Conservation (phyloP, 2,113 vertebrate species). For the Syngnathus typhle region DNA sequence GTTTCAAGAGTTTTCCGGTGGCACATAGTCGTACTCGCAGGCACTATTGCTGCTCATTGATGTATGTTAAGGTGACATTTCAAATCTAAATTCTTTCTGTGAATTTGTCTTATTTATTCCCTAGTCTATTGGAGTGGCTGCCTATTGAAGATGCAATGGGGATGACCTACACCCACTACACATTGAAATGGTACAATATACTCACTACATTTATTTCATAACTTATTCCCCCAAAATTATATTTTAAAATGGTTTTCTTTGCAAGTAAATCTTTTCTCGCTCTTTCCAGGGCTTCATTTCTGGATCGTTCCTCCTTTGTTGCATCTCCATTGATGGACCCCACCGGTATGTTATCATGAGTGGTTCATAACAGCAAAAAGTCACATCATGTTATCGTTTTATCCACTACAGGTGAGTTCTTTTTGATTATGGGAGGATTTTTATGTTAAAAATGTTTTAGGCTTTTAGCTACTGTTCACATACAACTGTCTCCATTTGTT, state of each 20-base stretch:
- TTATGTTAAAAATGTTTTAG: background rate
- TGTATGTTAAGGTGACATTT: background rate
- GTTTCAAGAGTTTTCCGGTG: background rate
- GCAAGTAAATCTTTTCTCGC: background rate
- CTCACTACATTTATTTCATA: too few relatives aligned
- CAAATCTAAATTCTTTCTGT: background rate
- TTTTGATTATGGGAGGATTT: background rate
- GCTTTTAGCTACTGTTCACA: background rate
- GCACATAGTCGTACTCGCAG: background rate
- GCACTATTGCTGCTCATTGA: background rate
- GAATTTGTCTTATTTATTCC: background rate
- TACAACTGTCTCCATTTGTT: background rate
- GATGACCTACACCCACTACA: too few relatives aligned
- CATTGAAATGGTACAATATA: too few relatives aligned
- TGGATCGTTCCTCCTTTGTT: background rate
- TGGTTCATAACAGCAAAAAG: background rate
- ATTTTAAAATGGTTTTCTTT: too few relatives aligned
- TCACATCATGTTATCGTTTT: background rate
- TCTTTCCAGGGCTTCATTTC: background rate
- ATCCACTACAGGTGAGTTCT: background rate
- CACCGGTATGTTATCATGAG: background rate
- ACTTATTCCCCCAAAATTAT: too few relatives aligned
- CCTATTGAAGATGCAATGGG: too few relatives aligned
- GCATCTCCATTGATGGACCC: background rate
- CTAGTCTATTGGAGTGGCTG: background rate